A percentile compares a stretch with the other conserved stretches of the same genome.
phyloP scores from a whole-genome alignment of 2,888 invertebrate species.

The Stenoptilia bipunctidactyla region DNA sequence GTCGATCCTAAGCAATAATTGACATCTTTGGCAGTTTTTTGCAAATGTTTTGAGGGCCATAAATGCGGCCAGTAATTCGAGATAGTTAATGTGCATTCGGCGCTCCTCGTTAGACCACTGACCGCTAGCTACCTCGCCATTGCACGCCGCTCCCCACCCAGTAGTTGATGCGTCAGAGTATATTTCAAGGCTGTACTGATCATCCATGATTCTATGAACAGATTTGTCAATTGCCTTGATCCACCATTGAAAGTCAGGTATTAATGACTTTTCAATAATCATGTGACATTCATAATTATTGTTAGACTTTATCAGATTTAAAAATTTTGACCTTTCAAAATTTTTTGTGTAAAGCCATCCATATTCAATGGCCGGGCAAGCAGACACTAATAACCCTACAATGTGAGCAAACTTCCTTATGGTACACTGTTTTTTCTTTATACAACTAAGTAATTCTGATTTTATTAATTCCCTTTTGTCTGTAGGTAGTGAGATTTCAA shows the following conservation, averaged over 20 bases:
- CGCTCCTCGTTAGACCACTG: background rate
- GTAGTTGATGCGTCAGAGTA: background rate
- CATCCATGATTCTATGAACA: too few species aligned
- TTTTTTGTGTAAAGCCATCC: conserved; percentile 5
- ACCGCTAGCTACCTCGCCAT: background rate
- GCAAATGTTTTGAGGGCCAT: background rate
- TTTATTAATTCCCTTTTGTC: conserved; percentile 1
- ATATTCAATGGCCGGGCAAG: conserved; percentile 4
- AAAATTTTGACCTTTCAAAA: conserved; percentile 5
- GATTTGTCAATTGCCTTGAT: too few species aligned
- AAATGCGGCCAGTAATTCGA: background rate
- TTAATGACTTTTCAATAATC: too few species aligned
- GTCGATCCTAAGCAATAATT: background rate
- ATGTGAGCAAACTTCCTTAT: conserved; percentile 5
- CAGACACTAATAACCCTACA: conserved; percentile 4
- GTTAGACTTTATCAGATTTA: too few species aligned
- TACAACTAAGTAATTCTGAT: background rate
- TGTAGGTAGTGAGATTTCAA: conserved; percentile 1
- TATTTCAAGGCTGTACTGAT: background rate
- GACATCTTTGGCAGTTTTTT: background rate
- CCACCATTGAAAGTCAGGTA: too few species aligned
- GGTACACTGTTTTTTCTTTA: background rate
- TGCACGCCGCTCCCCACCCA: background rate
- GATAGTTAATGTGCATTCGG: background rate
- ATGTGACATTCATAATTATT: too few species aligned